Evolutionary conservation across 64 coral and sea anemone species (phyloP).

Genomic region (Pachyseris speciosa): DNA sequence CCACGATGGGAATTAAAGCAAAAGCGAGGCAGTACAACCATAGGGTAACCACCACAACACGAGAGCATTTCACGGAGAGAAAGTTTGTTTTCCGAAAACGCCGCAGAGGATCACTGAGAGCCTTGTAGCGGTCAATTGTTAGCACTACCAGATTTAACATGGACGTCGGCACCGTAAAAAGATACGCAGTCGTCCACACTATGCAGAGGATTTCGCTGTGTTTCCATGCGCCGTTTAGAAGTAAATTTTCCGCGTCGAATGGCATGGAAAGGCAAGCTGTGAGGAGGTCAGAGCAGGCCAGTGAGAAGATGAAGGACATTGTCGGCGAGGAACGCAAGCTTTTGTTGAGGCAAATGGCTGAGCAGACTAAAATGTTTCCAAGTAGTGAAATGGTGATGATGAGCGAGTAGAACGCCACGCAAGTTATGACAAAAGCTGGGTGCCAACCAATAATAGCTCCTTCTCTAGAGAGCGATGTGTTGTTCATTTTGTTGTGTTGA

Average conservation of each 20-base stretch:
- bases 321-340: slow-evolving; percentile 70
- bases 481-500: not conserved
- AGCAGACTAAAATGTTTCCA: slow-evolving; percentile 79
- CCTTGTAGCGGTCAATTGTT: slow-evolving; percentile 79
- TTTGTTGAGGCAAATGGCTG: slow-evolving; percentile 69
- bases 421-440: slow-evolving; percentile 3
- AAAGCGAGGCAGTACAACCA: slow-evolving; percentile 80
- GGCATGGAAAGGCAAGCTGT: slow-evolving; percentile 85
- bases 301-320: slow-evolving; percentile 85
- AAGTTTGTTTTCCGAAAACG: slow-evolving; percentile 61
- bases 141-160: slow-evolving; percentile 83
- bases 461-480: not conserved
- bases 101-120: slow-evolving; percentile 79
- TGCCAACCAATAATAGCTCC: not conserved
- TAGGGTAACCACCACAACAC: slow-evolving; percentile 57
- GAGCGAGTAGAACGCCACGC: not conserved
- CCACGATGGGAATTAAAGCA: slow-evolving; percentile 79
- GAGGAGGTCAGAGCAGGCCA: slow-evolving; percentile 87
- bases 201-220: slow-evolving; percentile 62
- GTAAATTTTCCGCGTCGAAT: slow-evolving; percentile 68
- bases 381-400: slow-evolving; percentile 78
- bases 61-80: slow-evolving; percentile 57
- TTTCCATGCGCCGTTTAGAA: slow-evolving; percentile 36
- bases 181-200: slow-evolving; percentile 83
- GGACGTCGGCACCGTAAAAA: slow-evolving; percentile 77